A percentile compares a stretch with the other conserved stretches of the same genome.
Evolutionary conservation across 1,140 invertebrate species (phyloP).

Genomic region (Microplitis demolitor): DNA sequence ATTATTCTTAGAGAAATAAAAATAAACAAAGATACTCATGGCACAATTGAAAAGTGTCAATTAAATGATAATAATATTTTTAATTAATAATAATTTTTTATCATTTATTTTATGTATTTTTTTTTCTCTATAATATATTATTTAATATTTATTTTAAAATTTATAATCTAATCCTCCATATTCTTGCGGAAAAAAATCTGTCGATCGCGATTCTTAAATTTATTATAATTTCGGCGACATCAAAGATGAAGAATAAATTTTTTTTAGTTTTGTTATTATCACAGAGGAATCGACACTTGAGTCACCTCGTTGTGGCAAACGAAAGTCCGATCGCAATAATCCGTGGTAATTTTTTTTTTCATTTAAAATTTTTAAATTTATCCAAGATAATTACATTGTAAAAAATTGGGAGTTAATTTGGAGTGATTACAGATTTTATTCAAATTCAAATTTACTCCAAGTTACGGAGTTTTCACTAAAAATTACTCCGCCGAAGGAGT

Average conservation of each 20-base stretch:
- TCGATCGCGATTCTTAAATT: neutral
- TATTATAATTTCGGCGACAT: neutral
- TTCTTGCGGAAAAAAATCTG: neutral
- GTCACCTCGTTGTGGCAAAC: neutral
- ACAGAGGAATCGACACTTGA: constrained; percentile 3
- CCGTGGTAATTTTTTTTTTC: constrained; percentile 1
- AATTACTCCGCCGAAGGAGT: too few species aligned
- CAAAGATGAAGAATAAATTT: neutral
- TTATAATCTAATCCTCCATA: neutral
- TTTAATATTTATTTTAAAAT: neutral
- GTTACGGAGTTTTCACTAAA: too few species aligned
- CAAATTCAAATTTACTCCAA: too few species aligned
- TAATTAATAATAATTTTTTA: neutral
- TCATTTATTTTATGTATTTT: too few species aligned
- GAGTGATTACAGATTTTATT: too few species aligned
- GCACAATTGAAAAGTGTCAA: neutral
- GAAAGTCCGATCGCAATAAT: neutral
- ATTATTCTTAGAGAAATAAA: neutral
- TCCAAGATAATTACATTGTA: neutral
- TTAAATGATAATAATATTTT: neutral
- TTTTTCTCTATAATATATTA: neutral
- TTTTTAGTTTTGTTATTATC: neutral
- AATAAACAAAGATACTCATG: neutral
- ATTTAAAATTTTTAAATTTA: neutral
- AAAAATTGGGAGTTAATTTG: too few species aligned